Base-by-base conservation (phyloP, 2,888 invertebrate genomes). In the Apotomis betuletana region DNA sequence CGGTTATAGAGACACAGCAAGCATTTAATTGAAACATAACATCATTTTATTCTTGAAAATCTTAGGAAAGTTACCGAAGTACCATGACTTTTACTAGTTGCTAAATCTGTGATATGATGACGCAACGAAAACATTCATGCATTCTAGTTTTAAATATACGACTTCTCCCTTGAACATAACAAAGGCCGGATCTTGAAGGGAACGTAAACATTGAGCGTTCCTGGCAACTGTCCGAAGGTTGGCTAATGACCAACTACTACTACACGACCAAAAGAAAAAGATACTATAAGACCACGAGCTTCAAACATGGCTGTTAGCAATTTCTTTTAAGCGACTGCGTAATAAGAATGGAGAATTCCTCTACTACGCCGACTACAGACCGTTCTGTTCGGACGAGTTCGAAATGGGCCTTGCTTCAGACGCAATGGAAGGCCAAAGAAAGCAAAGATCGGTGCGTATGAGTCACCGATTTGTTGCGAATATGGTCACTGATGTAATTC, bases 161-260 rank as follows among this genome's bases (percentile, higher is more conserved):
- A 67, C 58, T 44, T 68, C 62, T 67, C 65, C 75, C 77, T 79
- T 81, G 79, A 81, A 80, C 83, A 83, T 86, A 87, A 84, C 84
- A 85, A 84, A 82, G 81, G 77, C 79, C 83, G 79, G 77, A 78
- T 76, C 72, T 79, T 85, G 85, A 87, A 87, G 86, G 84, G 81
- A 86, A 81, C 67, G 67, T 72, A 72, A 74, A 74, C 74, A 72
- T 60, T 75, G 72, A 74, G 59, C 74, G 78, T 78, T 84, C 77
- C 88, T 91, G 91, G 91, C 90, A 85, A 76, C 73, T 41, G 69
- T 58, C 79, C 85, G 83, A 83, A 86, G 83, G 84, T 83, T 86
- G 79, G 77, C 79, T 81, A 79, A 84, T 82, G 83, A 78, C 76
- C 76, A 77, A 75, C 78, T 75, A 77, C 75, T 65, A 44, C 49